Base-by-base conservation (phyloP, 2,888 invertebrate genomes). In the Hirudinaria manillensis region DNA sequence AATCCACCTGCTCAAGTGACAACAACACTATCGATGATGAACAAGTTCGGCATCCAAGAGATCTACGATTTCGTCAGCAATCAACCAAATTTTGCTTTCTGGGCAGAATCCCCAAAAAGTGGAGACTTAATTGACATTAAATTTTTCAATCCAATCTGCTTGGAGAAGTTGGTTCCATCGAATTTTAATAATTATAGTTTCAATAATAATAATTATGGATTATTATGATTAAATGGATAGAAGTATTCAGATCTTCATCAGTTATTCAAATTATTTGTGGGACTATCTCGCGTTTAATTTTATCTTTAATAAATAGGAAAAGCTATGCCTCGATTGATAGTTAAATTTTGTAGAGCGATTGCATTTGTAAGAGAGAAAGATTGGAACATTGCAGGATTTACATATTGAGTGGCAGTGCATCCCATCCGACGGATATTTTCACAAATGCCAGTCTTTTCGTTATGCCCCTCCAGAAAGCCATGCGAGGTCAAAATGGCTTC, bases 51-150 rank as follows among this genome's bases (percentile, higher is more conserved):
- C 61, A 27, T 61, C 1, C 61, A 61, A 29, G 1, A 1, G 21
- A 61, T 61, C 61, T 61, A 61, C 21, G 61, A 61, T 29, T 61
- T 21, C 61, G 24, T 27, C 61, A 61, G 61, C 61, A 27, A 10
- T 29, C 24, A 61, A 16, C 24, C 13, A 29, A 61, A 61, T n/a
- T 61, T 61, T 19, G 10, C n/a, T 29, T 61, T 27, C 61, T 61
- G 61, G 61, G 2, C 61, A 1, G 24, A 61, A 0, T 7, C 24
- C 19, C 61, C 61, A 61, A 29, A 24, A 24, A 1, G 1, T 10
- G 24, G 29, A 29, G 61, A 61, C 24, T 7, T 7, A 6, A 29
- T 61, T 13, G 24, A 27, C 61, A 61, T 61, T 61, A 61, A 2
- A 61, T 61, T 61, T 29, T 10, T 4, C 13, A 29, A 61, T 27